Base-by-base conservation (phyloP, 2,888 invertebrate species). In the Rutpela maculata region DNA sequence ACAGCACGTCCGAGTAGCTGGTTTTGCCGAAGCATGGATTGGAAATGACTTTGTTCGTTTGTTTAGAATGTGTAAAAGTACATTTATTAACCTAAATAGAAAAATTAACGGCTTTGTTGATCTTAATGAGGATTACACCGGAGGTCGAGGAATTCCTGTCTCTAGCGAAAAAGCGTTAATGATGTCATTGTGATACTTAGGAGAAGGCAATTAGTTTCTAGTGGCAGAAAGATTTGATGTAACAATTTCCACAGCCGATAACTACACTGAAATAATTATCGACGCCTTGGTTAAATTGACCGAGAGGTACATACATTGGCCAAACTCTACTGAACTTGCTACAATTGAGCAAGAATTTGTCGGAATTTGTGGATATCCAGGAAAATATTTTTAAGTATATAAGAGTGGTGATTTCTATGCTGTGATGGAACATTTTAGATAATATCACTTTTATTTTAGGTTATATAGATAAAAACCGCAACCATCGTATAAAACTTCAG, bases 401-500 rank as follows among this genome's bases (percentile, higher is more conserved):
- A 11, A 43, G 12, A 15, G 43, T 43, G 17, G n/a, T 50, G 17
- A 18, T 57, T 17, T 62, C 18, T 38, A 43, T 35, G 56, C 6
- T 19, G 18, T 60, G 59, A 50, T 7, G 18, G 43, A 50, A 67
- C 55, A 50, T 67, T 15, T 43, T 43, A 43, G 43, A 43, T 43
- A 43, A 35, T 43, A 43, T 67, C 11, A 43, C 50, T 12, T 65
- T 65, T 65, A 35, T 70, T 70, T 15, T 18, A 70, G 63, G 72
- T 18, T 77, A 74, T 57, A 62, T 73, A 55, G 69, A 77, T 56
- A 67, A 55, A 67, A 62, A 73, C 56, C 38, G 43, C 38, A 59
- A 76, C 22, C 76, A 76, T 31, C 56, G 65, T 12, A 76, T 70
- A 55, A 76, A 71, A 57, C 31, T 68, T 12, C 68, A 77, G 18